phyloP scores from a whole-genome alignment of 2,888 invertebrate genomes.

The Prostheceraeus crozeri region DNA sequence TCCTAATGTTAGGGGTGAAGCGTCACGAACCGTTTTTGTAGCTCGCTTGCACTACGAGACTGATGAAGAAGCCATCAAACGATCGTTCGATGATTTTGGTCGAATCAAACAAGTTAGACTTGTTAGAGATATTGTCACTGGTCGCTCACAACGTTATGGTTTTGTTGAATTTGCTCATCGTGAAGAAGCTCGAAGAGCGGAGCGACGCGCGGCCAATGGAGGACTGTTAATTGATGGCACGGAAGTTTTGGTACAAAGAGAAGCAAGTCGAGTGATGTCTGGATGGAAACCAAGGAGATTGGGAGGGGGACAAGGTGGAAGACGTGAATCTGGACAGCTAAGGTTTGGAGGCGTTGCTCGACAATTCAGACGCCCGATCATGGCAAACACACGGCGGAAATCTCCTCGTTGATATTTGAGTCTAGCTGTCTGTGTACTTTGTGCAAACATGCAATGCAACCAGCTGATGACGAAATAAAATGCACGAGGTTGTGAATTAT shows the following conservation, averaged over 20 bases:
- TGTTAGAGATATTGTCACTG: constrained; percentile 73
- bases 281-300: constrained; percentile 78
- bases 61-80: constrained; percentile 61
- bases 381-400: too few species aligned
- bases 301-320: constrained; percentile 79
- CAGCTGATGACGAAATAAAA: too few species aligned
- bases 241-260: constrained; percentile 74
- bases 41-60: constrained; percentile 67
- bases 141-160: constrained; percentile 72
- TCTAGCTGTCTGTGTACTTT: too few species aligned
- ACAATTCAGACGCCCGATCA: constrained; percentile 64
- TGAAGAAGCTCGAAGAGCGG: constrained; percentile 63
- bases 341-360: constrained; percentile 74
- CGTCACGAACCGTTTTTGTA: constrained; percentile 69
- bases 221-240: constrained; percentile 63
- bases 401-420: too few species aligned
- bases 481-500: too few species aligned
- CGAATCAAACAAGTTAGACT: constrained; percentile 63
- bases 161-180: constrained; percentile 71
- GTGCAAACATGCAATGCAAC: too few species aligned
- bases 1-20: constrained; percentile 63
- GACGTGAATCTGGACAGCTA: constrained; percentile 76
- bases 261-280: constrained; percentile 64
- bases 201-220: constrained; percentile 63
- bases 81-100: constrained; percentile 44